Evolutionary conservation across 2,113 vertebrate species (phyloP).

Genomic region (Rhynchopsitta pachyrhyncha): DNA sequence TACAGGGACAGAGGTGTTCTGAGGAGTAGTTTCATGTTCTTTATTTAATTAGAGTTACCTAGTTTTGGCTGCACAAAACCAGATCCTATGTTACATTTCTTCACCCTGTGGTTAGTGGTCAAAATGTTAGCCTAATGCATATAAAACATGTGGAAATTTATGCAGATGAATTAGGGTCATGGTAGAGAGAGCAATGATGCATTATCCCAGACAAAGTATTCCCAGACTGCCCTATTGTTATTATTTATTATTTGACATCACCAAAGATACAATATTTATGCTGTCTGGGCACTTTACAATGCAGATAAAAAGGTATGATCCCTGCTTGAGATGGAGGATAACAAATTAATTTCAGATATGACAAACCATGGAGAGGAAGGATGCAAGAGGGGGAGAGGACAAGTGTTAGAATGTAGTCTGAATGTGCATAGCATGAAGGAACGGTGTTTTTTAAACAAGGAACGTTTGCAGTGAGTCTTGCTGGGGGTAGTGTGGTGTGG

Average conservation of each 20-base stretch:
- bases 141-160: slow-evolving; percentile 50
- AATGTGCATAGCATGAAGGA: not conserved
- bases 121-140: slow-evolving; percentile 45
- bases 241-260: slow-evolving; percentile 51
- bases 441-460: not conserved
- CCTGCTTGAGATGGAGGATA: not conserved
- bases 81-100: not conserved
- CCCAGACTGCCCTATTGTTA: slow-evolving; percentile 32
- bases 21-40: not conserved
- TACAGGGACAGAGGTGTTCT: not conserved
- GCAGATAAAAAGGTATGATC: not conserved
- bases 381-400: not conserved
- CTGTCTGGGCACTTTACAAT: slow-evolving; percentile 11
- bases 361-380: not conserved
- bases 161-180: slow-evolving; percentile 47
- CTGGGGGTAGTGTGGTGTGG: not conserved
- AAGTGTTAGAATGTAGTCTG: not conserved
- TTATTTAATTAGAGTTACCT: not conserved
- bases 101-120: slow-evolving; percentile 38
- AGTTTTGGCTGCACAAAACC: not conserved
- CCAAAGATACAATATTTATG: slow-evolving; percentile 28
- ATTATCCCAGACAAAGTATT: slow-evolving; percentile 60
- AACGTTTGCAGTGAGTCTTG: not conserved
- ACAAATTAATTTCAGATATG: slow-evolving; percentile 2
- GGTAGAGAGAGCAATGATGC: slow-evolving; percentile 42